A percentile compares a stretch with the other conserved stretches of the same genome.
phyloP scores from a whole-genome alignment of 2,797 vertebrate species.

The Aphelocoma californica region DNA sequence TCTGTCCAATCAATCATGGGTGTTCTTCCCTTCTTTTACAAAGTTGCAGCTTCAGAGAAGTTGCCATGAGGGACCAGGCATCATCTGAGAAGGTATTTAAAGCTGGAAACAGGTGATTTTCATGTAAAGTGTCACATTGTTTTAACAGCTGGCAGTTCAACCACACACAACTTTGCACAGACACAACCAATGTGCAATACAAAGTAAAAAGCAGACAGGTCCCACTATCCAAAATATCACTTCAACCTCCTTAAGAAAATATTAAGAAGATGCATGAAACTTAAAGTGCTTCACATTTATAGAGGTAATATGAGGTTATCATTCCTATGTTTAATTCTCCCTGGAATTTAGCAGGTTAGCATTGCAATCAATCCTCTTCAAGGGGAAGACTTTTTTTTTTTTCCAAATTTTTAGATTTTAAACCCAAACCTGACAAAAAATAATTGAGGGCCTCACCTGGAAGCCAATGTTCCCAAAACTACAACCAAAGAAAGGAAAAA shows the following conservation, averaged over 20 bases:
- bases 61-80: background rate
- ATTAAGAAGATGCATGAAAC: background rate
- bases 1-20: background rate
- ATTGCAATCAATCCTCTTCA: background rate
- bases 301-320: background rate
- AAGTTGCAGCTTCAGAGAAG: background rate
- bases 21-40: background rate
- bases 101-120: background rate
- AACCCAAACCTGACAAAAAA: background rate
- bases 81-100: background rate
- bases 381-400: background rate
- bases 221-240: background rate
- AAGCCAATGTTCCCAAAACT: background rate
- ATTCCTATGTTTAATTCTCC: background rate
- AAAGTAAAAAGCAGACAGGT: background rate
- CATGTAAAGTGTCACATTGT: background rate
- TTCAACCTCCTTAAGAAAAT: background rate
- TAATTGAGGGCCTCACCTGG: background rate
- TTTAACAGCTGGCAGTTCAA: background rate
- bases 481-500: background rate
- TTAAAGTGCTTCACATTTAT: background rate
- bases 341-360: background rate
- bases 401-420: background rate
- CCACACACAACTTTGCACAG: background rate
- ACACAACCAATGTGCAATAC: background rate